Base-by-base conservation (phyloP, 2,888 invertebrate species). In the Junonia oenone region DNA sequence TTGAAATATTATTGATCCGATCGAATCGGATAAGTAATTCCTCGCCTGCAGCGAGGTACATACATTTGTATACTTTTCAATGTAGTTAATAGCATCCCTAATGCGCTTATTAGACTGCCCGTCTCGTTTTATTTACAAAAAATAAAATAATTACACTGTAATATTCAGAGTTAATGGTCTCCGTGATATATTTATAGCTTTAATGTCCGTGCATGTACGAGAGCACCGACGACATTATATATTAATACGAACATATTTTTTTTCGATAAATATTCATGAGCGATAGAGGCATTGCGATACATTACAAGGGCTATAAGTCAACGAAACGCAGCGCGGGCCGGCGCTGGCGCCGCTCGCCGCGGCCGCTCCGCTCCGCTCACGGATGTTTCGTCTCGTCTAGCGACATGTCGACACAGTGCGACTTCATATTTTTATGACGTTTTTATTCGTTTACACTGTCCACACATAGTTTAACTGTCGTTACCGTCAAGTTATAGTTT, bases 191-290 rank as follows among this genome's bases (percentile, higher is more conserved):
- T 89, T 87, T 88, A 88, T 84, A 75, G 79, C 73, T 68, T 71
- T 69, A 69, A 73, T 75, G 73, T 75, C 78, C 68, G 75, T 73
- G 73, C 71, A 70, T 68, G 73, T 72, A 71, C 68, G 70, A 63
- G 55, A 65, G 66, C 65, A 67, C 69, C 71, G 73, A 71, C 69
- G 80, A 82, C 78, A 79, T 75, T 76, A 74, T 81, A 75, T 76
- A 73, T 78, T 73, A 72, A 77, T 75, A 67, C 50, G 60, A 64
- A 75, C 73, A 63, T 68, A 78, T 78, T 76, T 84, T 38, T 81
- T 84, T 81, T 78, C 72, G 73, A 85, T 87, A 82, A 89, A 89
- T 90, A 89, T 90, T 89, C 85, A 90, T 88, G 86, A 89, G 81
- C 82, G 83, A 88, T 89, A 81, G 81, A 83, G 85, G 81, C 76